phyloP scores from a whole-genome alignment of 35 echinoderm and acorn worm species.

The Heliocidaris erythrogramma region DNA sequence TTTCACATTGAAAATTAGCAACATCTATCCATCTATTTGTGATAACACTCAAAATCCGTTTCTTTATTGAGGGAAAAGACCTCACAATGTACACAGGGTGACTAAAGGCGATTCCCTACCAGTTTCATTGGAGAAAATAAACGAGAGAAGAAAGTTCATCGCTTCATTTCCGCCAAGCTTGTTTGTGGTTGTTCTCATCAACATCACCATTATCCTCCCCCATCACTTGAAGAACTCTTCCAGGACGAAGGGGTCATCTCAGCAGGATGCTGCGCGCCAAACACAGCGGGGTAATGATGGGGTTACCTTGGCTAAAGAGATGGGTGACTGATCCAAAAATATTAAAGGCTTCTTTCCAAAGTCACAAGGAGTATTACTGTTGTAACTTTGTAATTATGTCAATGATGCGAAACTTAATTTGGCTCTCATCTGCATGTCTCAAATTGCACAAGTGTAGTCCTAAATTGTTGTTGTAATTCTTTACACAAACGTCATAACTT shows the following conservation, averaged over 20 bases:
- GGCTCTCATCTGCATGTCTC: too few relatives aligned
- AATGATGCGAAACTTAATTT: too few relatives aligned
- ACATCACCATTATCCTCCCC: background rate
- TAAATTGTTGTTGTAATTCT: too few relatives aligned
- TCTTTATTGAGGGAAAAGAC: too few relatives aligned
- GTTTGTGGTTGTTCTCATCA: background rate
- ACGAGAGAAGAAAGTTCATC: background rate
- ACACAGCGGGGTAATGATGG: constrained; percentile 16
- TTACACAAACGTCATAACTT: too few relatives aligned
- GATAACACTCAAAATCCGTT: too few relatives aligned
- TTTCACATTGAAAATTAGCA: too few relatives aligned
- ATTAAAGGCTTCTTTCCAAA: constrained; percentile 7
- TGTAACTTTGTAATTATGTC: too few relatives aligned
- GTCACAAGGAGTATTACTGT: background rate
- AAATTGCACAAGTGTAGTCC: too few relatives aligned
- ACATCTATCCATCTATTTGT: too few relatives aligned
- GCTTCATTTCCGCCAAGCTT: constrained; percentile 8
- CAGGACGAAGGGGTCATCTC: background rate
- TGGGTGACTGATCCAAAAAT: background rate
- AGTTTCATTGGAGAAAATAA: background rate
- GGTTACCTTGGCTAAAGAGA: constrained; percentile 33
- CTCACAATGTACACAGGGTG: background rate
- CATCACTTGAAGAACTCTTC: constrained; percentile 1
- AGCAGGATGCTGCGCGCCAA: background rate
- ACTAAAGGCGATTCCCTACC: background rate